Percentiles rank a stretch among this genome's conserved stretches.
phyloP scores from a whole-genome alignment of 2,113 vertebrate species.

The Herpetotheres cachinnans region DNA sequence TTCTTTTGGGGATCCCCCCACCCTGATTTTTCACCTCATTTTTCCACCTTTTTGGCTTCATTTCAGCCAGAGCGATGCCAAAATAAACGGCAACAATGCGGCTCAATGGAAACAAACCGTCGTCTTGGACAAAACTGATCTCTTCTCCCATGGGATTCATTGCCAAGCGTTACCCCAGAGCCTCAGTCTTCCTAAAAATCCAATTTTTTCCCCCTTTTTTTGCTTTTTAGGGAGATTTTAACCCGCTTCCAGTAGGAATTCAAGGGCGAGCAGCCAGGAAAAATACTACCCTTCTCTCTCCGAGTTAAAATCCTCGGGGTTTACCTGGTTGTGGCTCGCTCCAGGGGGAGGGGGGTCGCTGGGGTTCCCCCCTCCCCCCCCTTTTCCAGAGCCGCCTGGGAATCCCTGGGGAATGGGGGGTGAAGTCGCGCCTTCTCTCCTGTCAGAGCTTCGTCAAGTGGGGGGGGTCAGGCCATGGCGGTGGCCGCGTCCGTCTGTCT shows the following conservation, averaged over 20 bases:
- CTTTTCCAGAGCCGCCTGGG: not conserved
- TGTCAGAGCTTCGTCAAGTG: not conserved
- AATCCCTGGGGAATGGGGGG: not conserved
- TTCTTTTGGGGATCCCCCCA: not conserved
- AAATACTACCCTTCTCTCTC: not conserved
- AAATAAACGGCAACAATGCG: rapidly evolving
- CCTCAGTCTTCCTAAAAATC: not conserved
- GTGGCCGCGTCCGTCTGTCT: not conserved
- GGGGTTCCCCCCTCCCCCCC: not conserved
- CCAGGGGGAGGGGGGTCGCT: not conserved
- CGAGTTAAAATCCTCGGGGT: not conserved
- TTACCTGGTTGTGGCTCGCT: not conserved
- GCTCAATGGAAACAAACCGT: too few species aligned
- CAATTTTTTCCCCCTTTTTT: rapidly evolving
- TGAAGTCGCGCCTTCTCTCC: not conserved
- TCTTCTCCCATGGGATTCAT: not conserved
- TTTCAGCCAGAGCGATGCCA: not conserved
- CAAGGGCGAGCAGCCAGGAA: not conserved
- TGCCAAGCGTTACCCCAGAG: rapidly evolving
- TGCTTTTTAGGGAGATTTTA: not conserved
- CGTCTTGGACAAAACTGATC: not conserved
- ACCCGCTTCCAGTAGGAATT: not conserved
- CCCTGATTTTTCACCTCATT: too few species aligned
- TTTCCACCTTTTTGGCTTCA: not conserved
- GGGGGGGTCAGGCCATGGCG: not conserved